Evolutionary conservation across 2,888 invertebrate species (phyloP).

Genomic region (Corythucha ciliata): DNA sequence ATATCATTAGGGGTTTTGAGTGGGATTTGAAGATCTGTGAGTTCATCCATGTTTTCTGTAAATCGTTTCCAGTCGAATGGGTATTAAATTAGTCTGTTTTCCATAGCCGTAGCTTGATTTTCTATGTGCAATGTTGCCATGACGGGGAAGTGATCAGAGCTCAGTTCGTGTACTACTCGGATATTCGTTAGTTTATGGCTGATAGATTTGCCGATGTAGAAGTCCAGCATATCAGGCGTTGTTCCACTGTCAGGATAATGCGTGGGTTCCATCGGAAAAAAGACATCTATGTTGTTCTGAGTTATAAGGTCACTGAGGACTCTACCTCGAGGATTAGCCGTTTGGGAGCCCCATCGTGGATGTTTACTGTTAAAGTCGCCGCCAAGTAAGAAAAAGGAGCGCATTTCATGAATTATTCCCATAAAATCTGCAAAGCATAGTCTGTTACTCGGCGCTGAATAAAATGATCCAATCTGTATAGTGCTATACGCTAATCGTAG

Average conservation of each 20-base stretch:
- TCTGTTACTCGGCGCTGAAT: conserved; percentile 15
- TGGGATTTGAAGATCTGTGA: neutral
- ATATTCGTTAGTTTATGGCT: neutral
- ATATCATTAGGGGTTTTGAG: conserved; percentile 13
- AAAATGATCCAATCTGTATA: conserved; percentile 6
- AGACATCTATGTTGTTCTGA: conserved; percentile 1
- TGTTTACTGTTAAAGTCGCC: conserved; percentile 16
- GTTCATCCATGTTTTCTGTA: neutral
- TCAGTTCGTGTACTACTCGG: conserved; percentile 7
- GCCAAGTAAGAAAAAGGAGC: conserved; percentile 5
- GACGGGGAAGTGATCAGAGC: conserved; percentile 14
- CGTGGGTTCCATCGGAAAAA: conserved; percentile 10
- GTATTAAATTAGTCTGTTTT: neutral
- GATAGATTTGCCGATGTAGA: conserved; percentile 5
- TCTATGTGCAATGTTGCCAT: neutral
- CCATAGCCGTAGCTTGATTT: neutral
- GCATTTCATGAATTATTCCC: conserved; percentile 11
- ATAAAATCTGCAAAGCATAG: neutral
- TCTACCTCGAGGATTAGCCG: conserved; percentile 1
- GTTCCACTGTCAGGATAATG: conserved; percentile 10
- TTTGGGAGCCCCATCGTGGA: conserved; percentile 13
- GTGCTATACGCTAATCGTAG: neutral
- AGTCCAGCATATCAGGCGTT: conserved; percentile 13
- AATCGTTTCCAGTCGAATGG: conserved; percentile 5
- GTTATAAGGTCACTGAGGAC: conserved; percentile 2